Evolutionary conservation across 2,113 vertebrate species (phyloP).

Genomic region (Saguinus midas): DNA sequence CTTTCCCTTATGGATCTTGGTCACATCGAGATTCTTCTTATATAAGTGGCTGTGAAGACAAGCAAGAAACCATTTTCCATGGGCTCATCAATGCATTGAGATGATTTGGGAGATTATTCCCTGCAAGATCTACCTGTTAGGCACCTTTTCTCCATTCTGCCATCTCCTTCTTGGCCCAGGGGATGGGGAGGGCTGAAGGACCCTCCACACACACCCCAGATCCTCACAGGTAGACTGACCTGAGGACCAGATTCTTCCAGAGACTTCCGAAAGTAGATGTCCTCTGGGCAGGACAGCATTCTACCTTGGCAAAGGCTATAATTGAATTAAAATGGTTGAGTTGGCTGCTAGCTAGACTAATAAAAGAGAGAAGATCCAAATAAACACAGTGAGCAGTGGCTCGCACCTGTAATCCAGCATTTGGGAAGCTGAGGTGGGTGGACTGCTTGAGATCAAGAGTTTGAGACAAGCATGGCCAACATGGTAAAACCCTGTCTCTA

Average conservation of each 20-base stretch:
- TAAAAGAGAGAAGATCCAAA: too few species aligned
- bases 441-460: too few species aligned
- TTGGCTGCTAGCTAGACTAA: too few species aligned
- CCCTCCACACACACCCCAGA: too few species aligned
- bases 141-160: not conserved
- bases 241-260: not conserved
- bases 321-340: not conserved
- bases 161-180: not conserved
- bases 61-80: not conserved
- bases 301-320: not conserved
- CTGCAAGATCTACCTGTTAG: not conserved
- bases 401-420: too few species aligned
- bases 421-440: too few species aligned
- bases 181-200: not conserved
- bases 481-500: too few species aligned
- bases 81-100: not conserved
- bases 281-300: not conserved
- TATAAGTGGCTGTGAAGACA: conserved; percentile 85
- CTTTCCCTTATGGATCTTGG: conserved; percentile 88
- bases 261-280: not conserved
- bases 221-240: not conserved
- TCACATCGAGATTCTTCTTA: conserved; percentile 89
- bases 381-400: too few species aligned
- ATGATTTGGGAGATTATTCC: not conserved
- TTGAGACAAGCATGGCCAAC: too few species aligned